Evolutionary conservation across 2,113 vertebrate species (phyloP), one percentile per base, ranked within the genome.

Genomic region (Hemicordylus capensis): DNA sequence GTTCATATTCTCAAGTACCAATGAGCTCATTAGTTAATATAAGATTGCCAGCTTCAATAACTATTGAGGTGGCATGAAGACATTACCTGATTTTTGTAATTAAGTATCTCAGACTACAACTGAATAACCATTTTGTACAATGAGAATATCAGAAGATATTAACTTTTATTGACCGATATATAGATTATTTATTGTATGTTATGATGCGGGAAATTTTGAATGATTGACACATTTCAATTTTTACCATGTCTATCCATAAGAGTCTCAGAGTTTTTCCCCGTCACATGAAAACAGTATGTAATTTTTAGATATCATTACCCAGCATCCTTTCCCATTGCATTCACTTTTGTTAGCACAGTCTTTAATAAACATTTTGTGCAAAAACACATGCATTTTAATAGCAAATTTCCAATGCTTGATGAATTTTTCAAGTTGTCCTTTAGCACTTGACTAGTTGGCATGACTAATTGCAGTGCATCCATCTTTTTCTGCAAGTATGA

Each of bases 401-500:
- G n/a, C 58, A 84, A 3, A 72, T 69, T 82, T 61, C 72, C 63
- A 76, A 42, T 15, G 46, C 14, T 73, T 74, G 59, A 81, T 80
- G 54, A 58, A 81, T 69, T 76, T 81, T 76, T 76, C 63, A 86
- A 58, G 58, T 81, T 22, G 34, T 67, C 51, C 39, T 66, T 51
- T 66, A 80, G 46, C 26, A 76, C 26, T 77, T 42, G 72, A 63
- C 54, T 72, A 58, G 64, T 63, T 87, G 75, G 37, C 74, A 83
- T 72, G 75, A 79, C 44, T 83, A 78, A 81, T 11, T 83, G 44
- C 69, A 37, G 54, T 34, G 44, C 24, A 83, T 83, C 34, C 42
- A 78, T 87, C 80, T 83, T 74, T 28, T 81, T 72, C 85, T 81
- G 61, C 44, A 79, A 64, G 34, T 88, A 73, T 44, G 69, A 84